Evolutionary conservation across 2,888 invertebrate genomes (phyloP).

Genomic region (Hesperia comma): DNA sequence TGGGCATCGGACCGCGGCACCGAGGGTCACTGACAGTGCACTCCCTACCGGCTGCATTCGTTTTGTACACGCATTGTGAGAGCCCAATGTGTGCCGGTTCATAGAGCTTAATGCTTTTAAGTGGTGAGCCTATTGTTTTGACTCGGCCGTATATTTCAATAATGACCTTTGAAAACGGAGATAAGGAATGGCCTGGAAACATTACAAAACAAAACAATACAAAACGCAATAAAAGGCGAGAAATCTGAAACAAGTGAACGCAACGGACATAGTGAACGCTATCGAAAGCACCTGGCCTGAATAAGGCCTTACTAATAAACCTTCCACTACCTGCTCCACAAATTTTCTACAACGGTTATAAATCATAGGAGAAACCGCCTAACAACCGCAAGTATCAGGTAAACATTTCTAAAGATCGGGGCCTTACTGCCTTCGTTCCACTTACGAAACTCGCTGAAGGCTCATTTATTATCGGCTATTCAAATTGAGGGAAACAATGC

Average conservation of each 20-base stretch:
- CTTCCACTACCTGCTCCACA: conserved; percentile 44
- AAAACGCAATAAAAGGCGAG: conserved; percentile 17
- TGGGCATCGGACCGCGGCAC: conserved; percentile 61
- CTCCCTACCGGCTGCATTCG: conserved; percentile 43
- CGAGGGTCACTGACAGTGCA: conserved; percentile 71
- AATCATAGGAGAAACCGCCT: conserved; percentile 49
- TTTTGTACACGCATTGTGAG: conserved; percentile 42
- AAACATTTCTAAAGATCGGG: conserved; percentile 60
- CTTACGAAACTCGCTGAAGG: conserved; percentile 71
- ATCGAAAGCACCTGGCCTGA: conserved; percentile 34
- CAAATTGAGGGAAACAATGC: conserved; percentile 73
- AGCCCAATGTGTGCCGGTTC: conserved; percentile 47
- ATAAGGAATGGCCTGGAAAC: conserved; percentile 27
- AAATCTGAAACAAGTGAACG: conserved; percentile 14
- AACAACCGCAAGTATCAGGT: conserved; percentile 58
- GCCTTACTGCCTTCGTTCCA: conserved; percentile 60
- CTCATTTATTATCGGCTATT: conserved; percentile 68
- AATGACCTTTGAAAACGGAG: conserved; percentile 38
- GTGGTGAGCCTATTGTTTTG: conserved; percentile 42
- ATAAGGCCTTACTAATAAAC: conserved; percentile 36
- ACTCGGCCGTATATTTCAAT: conserved; percentile 40
- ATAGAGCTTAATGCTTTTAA: conserved; percentile 48
- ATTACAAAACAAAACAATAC: conserved; percentile 28
- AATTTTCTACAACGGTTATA: conserved; percentile 40
- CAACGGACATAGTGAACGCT: conserved; percentile 4